phyloP scores from a whole-genome alignment of 2,113 vertebrate species.

The Picathartes gymnocephalus region DNA sequence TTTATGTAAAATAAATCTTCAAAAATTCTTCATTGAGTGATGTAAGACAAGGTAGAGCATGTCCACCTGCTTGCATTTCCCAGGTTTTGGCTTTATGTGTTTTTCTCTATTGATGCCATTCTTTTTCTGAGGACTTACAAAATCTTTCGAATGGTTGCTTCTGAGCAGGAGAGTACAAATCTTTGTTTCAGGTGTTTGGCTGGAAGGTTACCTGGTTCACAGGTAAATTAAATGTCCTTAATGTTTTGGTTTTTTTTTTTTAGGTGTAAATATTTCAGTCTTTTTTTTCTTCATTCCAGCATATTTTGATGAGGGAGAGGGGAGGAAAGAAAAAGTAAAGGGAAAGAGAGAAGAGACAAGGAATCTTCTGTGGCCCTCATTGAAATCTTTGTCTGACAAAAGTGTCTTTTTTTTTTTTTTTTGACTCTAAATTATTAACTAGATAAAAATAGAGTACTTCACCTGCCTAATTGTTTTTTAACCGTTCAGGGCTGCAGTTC shows the following conservation, averaged over 20 bases:
- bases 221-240: neutral
- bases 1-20: neutral
- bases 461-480: neutral
- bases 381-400: neutral
- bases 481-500: rapidly evolving
- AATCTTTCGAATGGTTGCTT: neutral
- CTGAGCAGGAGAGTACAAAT: neutral
- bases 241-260: neutral
- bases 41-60: neutral
- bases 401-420: neutral
- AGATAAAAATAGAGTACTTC: neutral
- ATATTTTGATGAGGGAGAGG: neutral
- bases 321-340: neutral
- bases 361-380: neutral
- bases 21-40: neutral
- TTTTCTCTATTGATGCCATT: neutral
- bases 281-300: neutral
- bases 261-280: neutral
- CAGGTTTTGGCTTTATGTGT: neutral
- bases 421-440: neutral
- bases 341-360: neutral
- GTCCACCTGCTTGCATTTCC: neutral
- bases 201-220: neutral
- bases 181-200: neutral
- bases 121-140: neutral